Evolutionary conservation across 1,140 invertebrate genomes (phyloP).

Genomic region (Aphaenogaster floridana): DNA sequence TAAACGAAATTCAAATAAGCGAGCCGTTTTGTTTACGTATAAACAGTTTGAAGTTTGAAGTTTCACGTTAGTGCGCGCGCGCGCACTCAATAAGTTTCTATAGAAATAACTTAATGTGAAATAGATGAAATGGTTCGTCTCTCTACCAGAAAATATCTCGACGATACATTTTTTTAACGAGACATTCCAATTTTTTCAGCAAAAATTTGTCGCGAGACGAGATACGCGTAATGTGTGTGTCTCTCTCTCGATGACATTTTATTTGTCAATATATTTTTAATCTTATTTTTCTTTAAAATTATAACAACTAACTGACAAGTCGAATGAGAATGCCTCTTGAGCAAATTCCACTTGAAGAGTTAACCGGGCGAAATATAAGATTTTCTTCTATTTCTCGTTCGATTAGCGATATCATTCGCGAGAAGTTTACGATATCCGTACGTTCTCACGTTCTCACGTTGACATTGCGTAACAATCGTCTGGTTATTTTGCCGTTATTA

Average conservation of each 20-base stretch:
- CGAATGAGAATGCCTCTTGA: too few species aligned
- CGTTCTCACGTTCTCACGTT: neutral
- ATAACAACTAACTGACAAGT: too few species aligned
- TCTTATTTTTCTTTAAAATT: too few species aligned
- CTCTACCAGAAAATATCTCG: neutral
- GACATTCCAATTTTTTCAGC: neutral
- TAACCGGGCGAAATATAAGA: neutral
- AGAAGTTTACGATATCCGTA: neutral
- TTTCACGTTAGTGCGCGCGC: neutral
- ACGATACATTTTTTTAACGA: neutral
- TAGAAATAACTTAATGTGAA: constrained; percentile 1
- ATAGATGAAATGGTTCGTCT: neutral
- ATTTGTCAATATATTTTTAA: too few species aligned
- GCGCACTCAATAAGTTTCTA: neutral
- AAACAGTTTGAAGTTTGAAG: constrained; percentile 29
- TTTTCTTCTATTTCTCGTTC: neutral
- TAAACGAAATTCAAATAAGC: constrained; percentile 32
- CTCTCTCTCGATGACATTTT: too few species aligned
- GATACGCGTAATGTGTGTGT: too few species aligned
- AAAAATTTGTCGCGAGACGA: neutral
- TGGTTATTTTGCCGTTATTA: constrained; percentile 7
- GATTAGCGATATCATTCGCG: too few species aligned
- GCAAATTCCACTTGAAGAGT: too few species aligned
- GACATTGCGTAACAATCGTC: constrained; percentile 30
- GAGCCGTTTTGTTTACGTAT: neutral